Base-by-base conservation (phyloP, 2,113 vertebrate genomes). In the Sinocyclocheilus anshuiensis region DNA sequence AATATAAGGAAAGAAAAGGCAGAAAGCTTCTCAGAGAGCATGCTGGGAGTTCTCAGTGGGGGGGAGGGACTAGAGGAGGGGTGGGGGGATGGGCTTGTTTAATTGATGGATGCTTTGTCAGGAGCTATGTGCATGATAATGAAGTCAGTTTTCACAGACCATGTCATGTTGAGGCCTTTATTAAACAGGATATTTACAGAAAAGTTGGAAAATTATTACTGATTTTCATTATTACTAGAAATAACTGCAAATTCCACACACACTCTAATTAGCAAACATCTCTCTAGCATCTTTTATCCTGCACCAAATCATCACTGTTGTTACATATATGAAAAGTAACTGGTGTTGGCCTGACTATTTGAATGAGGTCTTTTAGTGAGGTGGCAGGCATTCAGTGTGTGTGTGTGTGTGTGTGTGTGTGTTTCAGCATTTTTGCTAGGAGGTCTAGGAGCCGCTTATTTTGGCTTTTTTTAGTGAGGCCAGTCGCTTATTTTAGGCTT, bases 71-170 rank as follows among this genome's bases (percentile, higher is more conserved):
- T 26, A 36, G 26, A 22, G 45, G 48, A 72, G 39, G 39, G 42
- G 11, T 15, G 45, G 81, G 81, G 77, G 81, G 65, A 55, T 36
- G 81, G 65, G 45, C 63, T 50, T 71, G 45, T 72, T 83, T 83
- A 83, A 83, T 83, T 83, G 65, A 83, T 57, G 81, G 81, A 72
- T 72, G 81, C 45, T 83, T 83, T 72, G 81, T 83, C 81, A 53
- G 67, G 81, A 67, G 11, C 26, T 83, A 29, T 55, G 65, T 24
- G 81, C 63, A 72, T 83, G 48, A 72, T 71, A 83, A 69, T 72
- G 45, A 83, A 83, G 65, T 83, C 65, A 22, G 81, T 83, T 83
- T 59, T 71, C 63, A 36, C 45, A 83, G 48, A 55, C 45, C 45
- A 26, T 12, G 50, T 83, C 67, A 69, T 5, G 81, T 55, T 22